These are phyloP conservation scores for Xiphophorus maculatus DNA, from an alignment of 2,113 vertebrate genomes.

Conservation along the genomic window DNA sequence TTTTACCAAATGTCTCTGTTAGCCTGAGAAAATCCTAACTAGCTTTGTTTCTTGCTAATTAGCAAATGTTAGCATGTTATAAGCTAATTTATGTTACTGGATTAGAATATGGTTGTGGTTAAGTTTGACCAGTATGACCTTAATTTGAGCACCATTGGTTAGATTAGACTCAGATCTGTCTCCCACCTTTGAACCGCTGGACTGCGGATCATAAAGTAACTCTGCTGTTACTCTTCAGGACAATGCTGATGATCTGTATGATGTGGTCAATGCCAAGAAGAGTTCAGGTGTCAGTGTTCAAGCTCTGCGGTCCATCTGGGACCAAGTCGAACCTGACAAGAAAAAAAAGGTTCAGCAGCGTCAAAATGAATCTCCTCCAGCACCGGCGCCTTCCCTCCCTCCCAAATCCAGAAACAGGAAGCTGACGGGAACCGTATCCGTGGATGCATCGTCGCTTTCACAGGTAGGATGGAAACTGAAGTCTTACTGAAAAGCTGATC, in stretches of 20 bases:
- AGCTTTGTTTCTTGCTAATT: too few relatives aligned
- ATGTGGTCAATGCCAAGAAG: conserved; percentile 66
- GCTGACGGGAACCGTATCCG: conserved; percentile 53
- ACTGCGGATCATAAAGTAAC: background rate
- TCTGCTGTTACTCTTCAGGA: conserved; percentile 33
- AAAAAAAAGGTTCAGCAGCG: conserved; percentile 5
- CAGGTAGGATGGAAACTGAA: conserved; percentile 37
- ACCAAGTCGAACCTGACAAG: conserved; percentile 7
- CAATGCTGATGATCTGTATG: conserved; percentile 70
- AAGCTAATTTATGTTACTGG: too few relatives aligned
- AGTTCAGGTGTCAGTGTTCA: conserved; percentile 62
- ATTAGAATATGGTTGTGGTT: background rate
- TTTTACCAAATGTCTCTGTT: too few relatives aligned
- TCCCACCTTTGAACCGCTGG: too few relatives aligned
- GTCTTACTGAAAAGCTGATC: background rate
- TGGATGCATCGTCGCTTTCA: conserved; percentile 28
- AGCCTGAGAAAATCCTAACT: too few relatives aligned
- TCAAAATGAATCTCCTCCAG: background rate
- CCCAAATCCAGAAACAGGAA: conserved; percentile 53
- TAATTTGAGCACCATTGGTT: too few relatives aligned
- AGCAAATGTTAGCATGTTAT: too few relatives aligned
- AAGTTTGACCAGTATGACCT: background rate
- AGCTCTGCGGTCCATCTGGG: conserved; percentile 65
- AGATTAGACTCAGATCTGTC: too few relatives aligned
- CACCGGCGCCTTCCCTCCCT: conserved; percentile 24